Conservation (phyloP, 2,888 invertebrate genomes). For the Shargacucullia verbasci region DNA sequence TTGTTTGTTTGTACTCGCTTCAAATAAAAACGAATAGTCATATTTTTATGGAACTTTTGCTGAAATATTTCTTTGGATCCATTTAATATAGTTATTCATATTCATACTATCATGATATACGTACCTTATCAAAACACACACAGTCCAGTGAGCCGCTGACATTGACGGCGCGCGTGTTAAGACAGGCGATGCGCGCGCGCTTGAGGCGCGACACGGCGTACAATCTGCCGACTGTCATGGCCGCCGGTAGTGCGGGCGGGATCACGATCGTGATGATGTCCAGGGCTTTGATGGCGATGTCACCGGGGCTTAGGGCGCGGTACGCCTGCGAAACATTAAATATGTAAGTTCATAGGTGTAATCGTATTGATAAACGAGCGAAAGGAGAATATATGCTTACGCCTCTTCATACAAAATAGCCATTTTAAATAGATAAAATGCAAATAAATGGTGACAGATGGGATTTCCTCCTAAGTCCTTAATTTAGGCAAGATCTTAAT, state of each 20-base stretch:
- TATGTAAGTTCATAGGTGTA: too few relatives aligned
- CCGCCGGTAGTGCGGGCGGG: conserved; percentile 98
- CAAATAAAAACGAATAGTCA: too few relatives aligned
- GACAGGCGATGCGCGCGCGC: conserved; percentile 95
- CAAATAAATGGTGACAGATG: too few relatives aligned
- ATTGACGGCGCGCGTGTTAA: conserved; percentile 97
- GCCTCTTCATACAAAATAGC: too few relatives aligned
- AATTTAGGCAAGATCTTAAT: too few relatives aligned
- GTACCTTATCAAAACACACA: conserved; percentile 96
- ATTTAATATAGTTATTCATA: not conserved
- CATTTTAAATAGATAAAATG: too few relatives aligned
- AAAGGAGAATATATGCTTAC: too few relatives aligned
- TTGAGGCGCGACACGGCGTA: conserved; percentile 96
- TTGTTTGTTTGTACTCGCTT: too few relatives aligned
- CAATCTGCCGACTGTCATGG: conserved; percentile 98
- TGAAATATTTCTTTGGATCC: too few relatives aligned
- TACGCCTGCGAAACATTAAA: conserved; percentile 82
- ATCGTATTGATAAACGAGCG: too few relatives aligned
- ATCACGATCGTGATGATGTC: conserved; percentile 98
- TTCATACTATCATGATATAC: not conserved
- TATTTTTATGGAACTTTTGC: too few relatives aligned
- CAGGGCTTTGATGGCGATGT: conserved; percentile 93
- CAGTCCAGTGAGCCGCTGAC: conserved; percentile 97
- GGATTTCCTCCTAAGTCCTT: too few relatives aligned
- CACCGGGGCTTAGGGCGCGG: conserved; percentile 89